phyloP scores from a whole-genome alignment of 2,888 invertebrate species.

The Cephonodes hylas region DNA sequence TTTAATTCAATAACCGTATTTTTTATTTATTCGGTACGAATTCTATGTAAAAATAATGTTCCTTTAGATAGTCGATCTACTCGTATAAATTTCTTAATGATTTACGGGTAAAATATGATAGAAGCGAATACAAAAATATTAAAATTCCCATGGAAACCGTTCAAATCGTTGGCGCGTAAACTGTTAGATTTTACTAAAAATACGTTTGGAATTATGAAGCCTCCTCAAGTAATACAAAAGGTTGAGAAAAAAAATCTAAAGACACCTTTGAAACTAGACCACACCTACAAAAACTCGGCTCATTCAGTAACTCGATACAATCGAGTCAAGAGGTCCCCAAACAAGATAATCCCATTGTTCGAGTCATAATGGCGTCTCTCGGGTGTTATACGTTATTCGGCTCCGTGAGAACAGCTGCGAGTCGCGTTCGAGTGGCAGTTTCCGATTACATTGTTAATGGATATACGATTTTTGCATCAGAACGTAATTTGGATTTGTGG shows the following conservation, averaged over 20 bases:
- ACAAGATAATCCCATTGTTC: slow-evolving; percentile 79
- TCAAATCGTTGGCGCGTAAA: background rate
- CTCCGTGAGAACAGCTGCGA: slow-evolving; percentile 66
- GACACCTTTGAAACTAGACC: slow-evolving; percentile 52
- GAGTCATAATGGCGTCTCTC: slow-evolving; percentile 69
- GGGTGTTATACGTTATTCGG: slow-evolving; percentile 62
- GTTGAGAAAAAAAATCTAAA: slow-evolving; percentile 61
- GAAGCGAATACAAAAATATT: too few relatives aligned
- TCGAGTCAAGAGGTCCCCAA: slow-evolving; percentile 78
- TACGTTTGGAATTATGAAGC: slow-evolving; percentile 37
- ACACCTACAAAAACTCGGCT: slow-evolving; percentile 70
- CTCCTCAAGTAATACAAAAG: slow-evolving; percentile 33
- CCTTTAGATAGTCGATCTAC: too few relatives aligned
- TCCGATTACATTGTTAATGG: slow-evolving; percentile 73
- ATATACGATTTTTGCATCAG: slow-evolving; percentile 61
- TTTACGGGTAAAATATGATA: too few relatives aligned
- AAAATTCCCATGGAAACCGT: background rate
- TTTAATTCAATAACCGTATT: too few relatives aligned
- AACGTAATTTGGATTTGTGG: slow-evolving; percentile 36
- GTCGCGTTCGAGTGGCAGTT: slow-evolving; percentile 63
- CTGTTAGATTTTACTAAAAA: slow-evolving; percentile 20
- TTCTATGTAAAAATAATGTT: too few relatives aligned
- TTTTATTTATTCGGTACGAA: too few relatives aligned
- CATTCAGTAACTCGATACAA: slow-evolving; percentile 64
- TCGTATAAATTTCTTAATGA: too few relatives aligned